Percentiles rank a stretch among this genome's conserved stretches.
Conservation (phyloP, 2,888 invertebrate genomes). For the Monopis laevigella region DNA sequence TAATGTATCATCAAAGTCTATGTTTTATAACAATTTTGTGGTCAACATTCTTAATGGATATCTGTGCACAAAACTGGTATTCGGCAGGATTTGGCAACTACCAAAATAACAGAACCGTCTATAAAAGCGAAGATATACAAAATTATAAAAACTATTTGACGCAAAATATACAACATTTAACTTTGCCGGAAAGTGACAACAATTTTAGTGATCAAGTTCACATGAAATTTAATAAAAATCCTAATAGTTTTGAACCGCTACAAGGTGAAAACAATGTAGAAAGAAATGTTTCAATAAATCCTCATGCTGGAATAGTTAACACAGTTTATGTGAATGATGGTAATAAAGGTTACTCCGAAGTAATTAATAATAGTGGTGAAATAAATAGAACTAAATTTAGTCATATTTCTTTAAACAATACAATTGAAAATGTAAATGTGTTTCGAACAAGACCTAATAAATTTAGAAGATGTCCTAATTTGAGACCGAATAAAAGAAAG, state of each 20-base stretch:
- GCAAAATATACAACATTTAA: no score
- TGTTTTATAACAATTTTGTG: background rate
- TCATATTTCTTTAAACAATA: constrained; percentile 1
- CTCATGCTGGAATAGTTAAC: no score
- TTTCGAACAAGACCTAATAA: constrained; percentile 3
- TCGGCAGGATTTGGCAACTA: constrained; percentile 26
- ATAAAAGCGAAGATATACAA: background rate
- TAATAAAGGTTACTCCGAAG: no score
- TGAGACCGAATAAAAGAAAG: constrained; percentile 21
- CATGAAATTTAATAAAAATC: no score
- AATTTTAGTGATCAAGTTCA: background rate
- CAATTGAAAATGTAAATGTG: constrained; percentile 6
- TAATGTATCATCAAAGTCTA: background rate
- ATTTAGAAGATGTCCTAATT: constrained; percentile 27
- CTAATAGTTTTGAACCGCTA: no score
- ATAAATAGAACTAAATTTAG: constrained; percentile 2
- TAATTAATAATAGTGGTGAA: no score
- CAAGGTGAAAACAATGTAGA: no score
- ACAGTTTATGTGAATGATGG: no score
- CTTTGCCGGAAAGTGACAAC: background rate
- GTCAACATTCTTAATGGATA: constrained; percentile 17
- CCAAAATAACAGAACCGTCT: background rate
- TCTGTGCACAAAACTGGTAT: constrained; percentile 34
- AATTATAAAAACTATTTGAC: background rate
- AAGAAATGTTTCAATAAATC: no score